Base-by-base conservation (phyloP, 2,113 vertebrate genomes). In the Oreocharis arfaki region DNA sequence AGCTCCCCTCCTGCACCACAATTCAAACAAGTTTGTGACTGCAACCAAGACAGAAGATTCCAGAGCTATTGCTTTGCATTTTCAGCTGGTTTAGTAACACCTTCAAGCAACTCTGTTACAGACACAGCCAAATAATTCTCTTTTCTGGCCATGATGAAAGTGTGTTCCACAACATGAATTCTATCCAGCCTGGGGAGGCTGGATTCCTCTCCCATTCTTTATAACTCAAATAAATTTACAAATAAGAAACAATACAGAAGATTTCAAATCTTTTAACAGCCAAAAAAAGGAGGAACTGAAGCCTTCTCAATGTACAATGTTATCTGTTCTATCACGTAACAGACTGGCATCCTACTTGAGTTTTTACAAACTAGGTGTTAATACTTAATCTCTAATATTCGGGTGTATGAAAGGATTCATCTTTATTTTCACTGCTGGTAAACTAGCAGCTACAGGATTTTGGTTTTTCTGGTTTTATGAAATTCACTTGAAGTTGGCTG, bases 311-410 rank as follows among this genome's bases (percentile, higher is more conserved):
- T 1, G 5, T 13, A 60, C 14, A 6, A 1, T 1, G 6, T 14
- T 6, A 17, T n/a, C 22, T 60, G 30, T 19, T 61, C 4, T 5
- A 37, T 8, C 49, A 41, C 0, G 0, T 39, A 33, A 37, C 30
- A 87, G n/a, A 81, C 21, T 1, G 11, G 32, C n/a, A 61, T 16
- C 37, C 17, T 46, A 60, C 11, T 3, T 12, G 14, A 64, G 26
- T 6, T 63, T 60, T 75, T n/a, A 56, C 30, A 79, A 65, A 56
- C 27, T 2, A 41, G 10, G 13, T 46, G 14, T 63, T 75, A 28
- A 16, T 39, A 70, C 14, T 59, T 77, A 61, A 78, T 44, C 67
- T 50, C 46, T 63, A 63, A 30, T 12, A 41, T 60, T 61, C n/a
- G 39, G 5, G 28, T 75, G 20, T 35, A 17, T 21, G 14, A 59